Conservation (phyloP, 2,797 vertebrate genomes). For the Anolis apletophallus region DNA sequence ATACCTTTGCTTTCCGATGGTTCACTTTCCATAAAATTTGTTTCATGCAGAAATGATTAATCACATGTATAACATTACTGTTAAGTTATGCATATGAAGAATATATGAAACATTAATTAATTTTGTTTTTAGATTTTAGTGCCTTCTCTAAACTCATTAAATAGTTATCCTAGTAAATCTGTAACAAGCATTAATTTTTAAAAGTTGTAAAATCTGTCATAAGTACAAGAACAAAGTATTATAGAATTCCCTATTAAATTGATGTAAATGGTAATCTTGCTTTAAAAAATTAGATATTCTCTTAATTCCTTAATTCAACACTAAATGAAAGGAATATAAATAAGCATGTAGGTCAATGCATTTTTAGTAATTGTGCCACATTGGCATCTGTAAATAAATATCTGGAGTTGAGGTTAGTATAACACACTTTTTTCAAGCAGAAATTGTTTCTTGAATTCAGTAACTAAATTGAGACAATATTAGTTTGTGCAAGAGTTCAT, state of each 20-base stretch:
- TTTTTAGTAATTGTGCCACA: not conserved
- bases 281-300: not conserved
- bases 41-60: no score
- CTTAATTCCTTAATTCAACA: not conserved
- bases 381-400: not conserved
- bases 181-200: not conserved
- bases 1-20: no score
- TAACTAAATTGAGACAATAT: not conserved
- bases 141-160: no score
- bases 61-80: no score
- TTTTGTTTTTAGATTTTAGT: no score
- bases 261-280: not conserved
- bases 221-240: not conserved
- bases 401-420: not conserved
- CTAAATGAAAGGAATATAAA: not conserved
- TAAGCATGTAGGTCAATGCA: not conserved
- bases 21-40: no score
- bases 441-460: not conserved
- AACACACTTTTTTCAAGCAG: constrained; percentile 1
- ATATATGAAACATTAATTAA: no score
- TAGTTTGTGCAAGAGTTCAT: not conserved
- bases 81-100: no score
- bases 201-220: not conserved
- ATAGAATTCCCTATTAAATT: not conserved
- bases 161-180: not conserved